phyloP scores from a whole-genome alignment of 2,888 invertebrate genomes.

The Argyresthia albistria region DNA sequence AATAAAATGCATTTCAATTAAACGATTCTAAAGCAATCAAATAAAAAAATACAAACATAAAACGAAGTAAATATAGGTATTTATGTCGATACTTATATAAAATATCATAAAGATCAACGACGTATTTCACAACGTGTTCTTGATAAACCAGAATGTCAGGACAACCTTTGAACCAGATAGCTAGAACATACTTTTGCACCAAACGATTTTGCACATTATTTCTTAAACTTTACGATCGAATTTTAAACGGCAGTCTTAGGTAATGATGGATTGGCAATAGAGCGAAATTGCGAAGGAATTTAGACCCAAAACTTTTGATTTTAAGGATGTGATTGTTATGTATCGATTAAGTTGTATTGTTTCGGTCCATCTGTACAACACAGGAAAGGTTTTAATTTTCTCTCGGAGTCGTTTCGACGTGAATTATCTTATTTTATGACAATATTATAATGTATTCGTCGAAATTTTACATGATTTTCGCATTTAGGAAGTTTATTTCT shows the following conservation, averaged over 20 bases:
- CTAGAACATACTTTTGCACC: background rate
- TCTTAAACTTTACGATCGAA: no score
- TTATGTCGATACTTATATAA: background rate
- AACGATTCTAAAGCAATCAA: background rate
- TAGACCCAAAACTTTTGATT: no score
- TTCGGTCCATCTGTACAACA: background rate
- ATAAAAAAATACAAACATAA: background rate
- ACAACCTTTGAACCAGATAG: conserved; percentile 49
- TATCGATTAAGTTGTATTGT: no score
- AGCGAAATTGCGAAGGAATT: no score
- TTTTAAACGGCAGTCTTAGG: no score
- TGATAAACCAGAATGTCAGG: conserved; percentile 35
- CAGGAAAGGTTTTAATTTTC: background rate
- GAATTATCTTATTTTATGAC: background rate
- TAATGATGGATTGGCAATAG: no score
- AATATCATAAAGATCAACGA: background rate
- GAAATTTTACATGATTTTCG: no score
- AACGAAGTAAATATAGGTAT: background rate
- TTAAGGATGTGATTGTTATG: no score
- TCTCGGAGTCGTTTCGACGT: background rate
- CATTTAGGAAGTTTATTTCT: no score
- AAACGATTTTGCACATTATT: no score
- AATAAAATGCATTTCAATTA: background rate
- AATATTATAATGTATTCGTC: background rate
- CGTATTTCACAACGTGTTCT: conserved; percentile 1